Conservation (phyloP, 2,797 vertebrate genomes). For the Ficedula albicollis region DNA sequence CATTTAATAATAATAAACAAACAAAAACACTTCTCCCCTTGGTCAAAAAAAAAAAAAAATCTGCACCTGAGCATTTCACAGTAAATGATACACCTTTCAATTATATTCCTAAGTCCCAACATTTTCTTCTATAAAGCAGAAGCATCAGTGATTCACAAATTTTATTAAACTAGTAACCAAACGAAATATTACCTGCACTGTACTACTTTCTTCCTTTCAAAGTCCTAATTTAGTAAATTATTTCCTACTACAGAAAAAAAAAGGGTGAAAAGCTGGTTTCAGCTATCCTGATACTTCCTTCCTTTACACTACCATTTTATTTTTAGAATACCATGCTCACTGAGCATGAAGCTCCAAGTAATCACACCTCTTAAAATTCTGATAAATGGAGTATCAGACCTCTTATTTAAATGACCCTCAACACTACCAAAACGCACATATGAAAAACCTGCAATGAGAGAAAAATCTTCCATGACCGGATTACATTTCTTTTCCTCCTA, state of each 20-base stretch:
- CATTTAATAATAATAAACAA: neutral
- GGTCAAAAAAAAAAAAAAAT: neutral
- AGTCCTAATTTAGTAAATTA: neutral
- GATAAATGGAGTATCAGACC: neutral
- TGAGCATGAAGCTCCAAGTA: neutral
- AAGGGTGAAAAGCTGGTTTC: neutral
- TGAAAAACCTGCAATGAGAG: neutral
- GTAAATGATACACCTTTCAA: neutral
- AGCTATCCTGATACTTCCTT: neutral
- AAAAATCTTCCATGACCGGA: neutral
- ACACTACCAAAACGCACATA: fast-evolving
- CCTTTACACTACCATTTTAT: neutral
- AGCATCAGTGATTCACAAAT: neutral
- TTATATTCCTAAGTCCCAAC: neutral
- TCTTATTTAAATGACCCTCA: neutral
- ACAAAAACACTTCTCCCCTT: fast-evolving
- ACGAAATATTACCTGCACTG: neutral
- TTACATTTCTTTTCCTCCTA: neutral
- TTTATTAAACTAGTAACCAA: neutral
- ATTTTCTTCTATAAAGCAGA: neutral
- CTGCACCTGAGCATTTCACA: neutral
- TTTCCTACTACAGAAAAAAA: neutral
- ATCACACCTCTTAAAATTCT: neutral
- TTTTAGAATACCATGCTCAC: neutral
- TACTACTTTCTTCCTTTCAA: neutral